phyloP scores from a whole-genome alignment of 2,888 invertebrate genomes.

The Polia nebulosa region DNA sequence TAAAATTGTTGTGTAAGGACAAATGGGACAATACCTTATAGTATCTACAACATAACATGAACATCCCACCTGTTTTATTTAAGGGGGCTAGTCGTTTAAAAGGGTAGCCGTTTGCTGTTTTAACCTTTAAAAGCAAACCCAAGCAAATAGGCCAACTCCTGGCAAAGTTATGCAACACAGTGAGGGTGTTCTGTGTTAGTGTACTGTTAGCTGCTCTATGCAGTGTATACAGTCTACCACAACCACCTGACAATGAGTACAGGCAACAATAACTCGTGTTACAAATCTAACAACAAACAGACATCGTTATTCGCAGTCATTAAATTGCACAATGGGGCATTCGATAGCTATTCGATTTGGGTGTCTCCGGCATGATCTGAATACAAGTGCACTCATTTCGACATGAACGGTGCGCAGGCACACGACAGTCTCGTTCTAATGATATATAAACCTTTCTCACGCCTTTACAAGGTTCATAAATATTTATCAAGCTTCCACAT shows the following conservation, averaged over 20 bases:
- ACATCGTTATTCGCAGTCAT: conserved; percentile 72
- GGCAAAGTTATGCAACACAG: conserved; percentile 5
- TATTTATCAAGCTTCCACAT: conserved; percentile 6
- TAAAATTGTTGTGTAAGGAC: too few species aligned
- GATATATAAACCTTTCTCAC: conserved; percentile 45
- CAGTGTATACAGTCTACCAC: conserved; percentile 57
- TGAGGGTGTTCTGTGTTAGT: conserved; percentile 12
- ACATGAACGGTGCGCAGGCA: conserved; percentile 56
- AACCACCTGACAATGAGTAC: conserved; percentile 63
- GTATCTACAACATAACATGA: too few species aligned
- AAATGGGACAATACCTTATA: too few species aligned
- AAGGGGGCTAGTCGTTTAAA: too few species aligned
- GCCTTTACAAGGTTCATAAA: not conserved
- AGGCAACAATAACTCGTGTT: conserved; percentile 68
- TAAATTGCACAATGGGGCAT: conserved; percentile 85
- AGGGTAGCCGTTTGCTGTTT: not conserved
- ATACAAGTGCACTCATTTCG: conserved; percentile 76
- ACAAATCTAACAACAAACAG: conserved; percentile 74
- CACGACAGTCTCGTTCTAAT: conserved; percentile 51
- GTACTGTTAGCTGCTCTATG: conserved; percentile 42
- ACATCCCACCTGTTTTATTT: too few species aligned
- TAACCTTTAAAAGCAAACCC: not conserved
- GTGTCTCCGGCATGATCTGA: conserved; percentile 76
- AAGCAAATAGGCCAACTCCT: not conserved
- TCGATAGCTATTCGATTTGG: conserved; percentile 80